A percentile compares a stretch with the other conserved stretches of the same genome.
Conservation (phyloP, 1,140 invertebrate species). For the Euwallacea fornicatus region DNA sequence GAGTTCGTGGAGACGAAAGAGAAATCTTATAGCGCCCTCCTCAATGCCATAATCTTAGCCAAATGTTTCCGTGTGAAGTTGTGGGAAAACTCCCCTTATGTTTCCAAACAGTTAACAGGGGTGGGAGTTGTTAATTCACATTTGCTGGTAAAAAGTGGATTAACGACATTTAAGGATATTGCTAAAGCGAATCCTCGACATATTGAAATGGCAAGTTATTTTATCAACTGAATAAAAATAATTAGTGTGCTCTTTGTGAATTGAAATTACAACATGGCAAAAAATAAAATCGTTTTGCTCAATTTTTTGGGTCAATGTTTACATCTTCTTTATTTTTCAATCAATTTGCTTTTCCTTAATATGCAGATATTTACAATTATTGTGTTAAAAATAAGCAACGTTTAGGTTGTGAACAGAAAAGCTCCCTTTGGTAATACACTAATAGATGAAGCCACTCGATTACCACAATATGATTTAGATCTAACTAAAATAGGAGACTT, state of each 20-base stretch:
- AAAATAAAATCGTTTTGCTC: no score
- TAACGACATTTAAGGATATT: slow-evolving; percentile 68
- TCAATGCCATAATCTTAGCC: slow-evolving; percentile 62
- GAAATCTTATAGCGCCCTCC: slow-evolving; percentile 56
- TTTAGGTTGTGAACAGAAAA: slow-evolving; percentile 46
- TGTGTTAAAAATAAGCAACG: background rate
- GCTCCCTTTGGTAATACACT: slow-evolving; percentile 46
- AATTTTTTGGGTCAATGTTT: no score
- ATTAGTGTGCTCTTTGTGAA: no score
- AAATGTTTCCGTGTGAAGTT: slow-evolving; percentile 69
- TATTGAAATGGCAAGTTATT: slow-evolving; percentile 65
- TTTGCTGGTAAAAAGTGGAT: slow-evolving; percentile 66
- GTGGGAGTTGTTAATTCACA: slow-evolving; percentile 68
- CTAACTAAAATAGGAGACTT: slow-evolving; percentile 19
- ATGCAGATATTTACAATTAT: slow-evolving; percentile 1
- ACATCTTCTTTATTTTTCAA: no score
- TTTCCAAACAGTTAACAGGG: slow-evolving; percentile 70
- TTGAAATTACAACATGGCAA: no score
- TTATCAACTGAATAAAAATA: no score
- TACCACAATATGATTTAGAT: slow-evolving; percentile 45
- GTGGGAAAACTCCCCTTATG: slow-evolving; percentile 74
- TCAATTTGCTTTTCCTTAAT: slow-evolving; percentile 28
- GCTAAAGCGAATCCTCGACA: slow-evolving; percentile 69
- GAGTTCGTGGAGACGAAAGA: slow-evolving; percentile 51
- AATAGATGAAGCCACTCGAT: slow-evolving; percentile 42